phyloP scores from a whole-genome alignment of 2,797 vertebrate genomes.

The Coccyzus lansbergi region DNA sequence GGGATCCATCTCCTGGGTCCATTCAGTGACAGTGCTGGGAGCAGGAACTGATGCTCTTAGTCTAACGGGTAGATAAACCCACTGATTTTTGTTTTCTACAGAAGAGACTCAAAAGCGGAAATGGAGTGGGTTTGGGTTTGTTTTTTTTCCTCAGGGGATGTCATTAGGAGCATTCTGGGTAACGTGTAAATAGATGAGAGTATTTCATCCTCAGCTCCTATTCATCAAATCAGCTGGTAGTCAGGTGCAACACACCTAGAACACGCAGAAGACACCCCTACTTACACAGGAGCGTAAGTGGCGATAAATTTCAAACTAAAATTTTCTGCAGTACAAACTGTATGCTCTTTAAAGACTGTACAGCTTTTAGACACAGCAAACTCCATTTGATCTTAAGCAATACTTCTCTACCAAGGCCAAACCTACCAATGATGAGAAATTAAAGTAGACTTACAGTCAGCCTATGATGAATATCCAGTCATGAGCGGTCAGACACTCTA shows the following conservation, averaged over 20 bases:
- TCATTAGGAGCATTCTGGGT: not conserved
- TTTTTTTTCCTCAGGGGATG: no score
- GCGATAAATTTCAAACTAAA: not conserved
- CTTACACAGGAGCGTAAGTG: rapidly evolving
- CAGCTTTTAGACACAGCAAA: not conserved
- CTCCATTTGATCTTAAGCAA: rapidly evolving
- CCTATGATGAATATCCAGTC: not conserved
- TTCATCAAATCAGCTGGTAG: not conserved
- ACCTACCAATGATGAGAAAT: rapidly evolving
- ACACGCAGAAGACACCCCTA: rapidly evolving
- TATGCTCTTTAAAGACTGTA: rapidly evolving
- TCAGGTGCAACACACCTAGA: no score
- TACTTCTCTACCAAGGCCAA: not conserved
- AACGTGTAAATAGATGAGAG: not conserved
- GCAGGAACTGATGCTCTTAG: not conserved
- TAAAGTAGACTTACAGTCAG: not conserved
- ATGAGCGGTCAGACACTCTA: not conserved
- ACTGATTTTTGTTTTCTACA: not conserved
- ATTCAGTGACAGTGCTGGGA: not conserved
- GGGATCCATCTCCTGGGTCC: not conserved
- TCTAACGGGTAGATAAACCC: not conserved
- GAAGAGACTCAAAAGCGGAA: not conserved
- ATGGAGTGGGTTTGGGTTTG: rapidly evolving
- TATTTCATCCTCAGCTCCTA: rapidly evolving
- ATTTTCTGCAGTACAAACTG: not conserved